Evolutionary conservation across 2,113 vertebrate genomes (phyloP).

Genomic region (Microcebus lehilahytsara): DNA sequence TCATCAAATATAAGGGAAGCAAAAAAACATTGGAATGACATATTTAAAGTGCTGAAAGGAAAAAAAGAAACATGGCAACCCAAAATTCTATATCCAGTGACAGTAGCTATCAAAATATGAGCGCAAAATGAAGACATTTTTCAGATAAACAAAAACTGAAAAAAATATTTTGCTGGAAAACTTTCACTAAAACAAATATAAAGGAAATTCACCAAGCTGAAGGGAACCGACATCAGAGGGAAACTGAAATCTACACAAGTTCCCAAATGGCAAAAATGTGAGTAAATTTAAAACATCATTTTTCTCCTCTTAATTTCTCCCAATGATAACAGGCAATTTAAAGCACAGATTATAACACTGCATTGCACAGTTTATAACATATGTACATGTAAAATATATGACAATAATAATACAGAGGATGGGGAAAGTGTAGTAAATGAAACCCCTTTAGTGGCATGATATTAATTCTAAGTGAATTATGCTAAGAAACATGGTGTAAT

Average conservation of each 20-base stretch:
- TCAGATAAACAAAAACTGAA: conserved; percentile 1
- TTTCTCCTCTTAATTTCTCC: not conserved
- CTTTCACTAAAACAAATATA: not conserved
- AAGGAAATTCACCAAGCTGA: not conserved
- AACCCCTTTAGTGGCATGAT: not conserved
- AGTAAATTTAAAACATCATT: not conserved
- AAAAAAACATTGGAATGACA: not conserved
- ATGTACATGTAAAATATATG: not conserved
- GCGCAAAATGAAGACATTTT: conserved; percentile 26
- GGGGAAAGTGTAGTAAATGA: not conserved
- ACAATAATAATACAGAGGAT: not conserved
- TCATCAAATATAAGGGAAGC: not conserved
- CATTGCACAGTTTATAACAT: not conserved
- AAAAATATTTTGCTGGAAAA: not conserved
- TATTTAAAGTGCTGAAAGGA: not conserved
- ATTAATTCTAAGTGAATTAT: not conserved
- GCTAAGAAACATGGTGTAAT: not conserved
- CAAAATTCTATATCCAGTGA: not conserved
- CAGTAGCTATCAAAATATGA: not conserved
- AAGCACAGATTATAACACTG: not conserved
- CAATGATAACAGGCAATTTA: not conserved
- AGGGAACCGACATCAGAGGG: not conserved
- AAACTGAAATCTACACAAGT: not conserved
- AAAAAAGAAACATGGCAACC: not conserved
- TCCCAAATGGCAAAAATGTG: not conserved